Percentiles rank a stretch among this genome's conserved stretches.
phyloP scores from a whole-genome alignment of 1,140 invertebrate genomes.

The Trissolcus basalis region DNA sequence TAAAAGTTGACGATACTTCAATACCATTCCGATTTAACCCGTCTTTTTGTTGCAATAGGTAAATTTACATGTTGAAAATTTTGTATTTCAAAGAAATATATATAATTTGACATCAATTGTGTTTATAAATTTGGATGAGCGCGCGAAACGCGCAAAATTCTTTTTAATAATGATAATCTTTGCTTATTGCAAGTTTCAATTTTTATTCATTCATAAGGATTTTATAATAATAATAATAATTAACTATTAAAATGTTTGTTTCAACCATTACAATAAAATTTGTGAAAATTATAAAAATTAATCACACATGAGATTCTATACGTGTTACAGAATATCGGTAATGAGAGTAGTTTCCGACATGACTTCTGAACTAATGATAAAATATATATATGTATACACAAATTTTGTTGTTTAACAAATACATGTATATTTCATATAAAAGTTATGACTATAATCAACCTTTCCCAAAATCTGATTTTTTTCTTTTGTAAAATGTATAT shows the following conservation, averaged over 20 bases:
- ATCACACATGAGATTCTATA: background rate
- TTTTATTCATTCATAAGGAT: background rate
- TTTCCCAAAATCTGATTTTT: background rate
- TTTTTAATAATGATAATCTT: background rate
- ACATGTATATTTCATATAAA: conserved; percentile 2
- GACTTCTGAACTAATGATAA: too few species aligned
- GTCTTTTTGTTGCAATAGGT: too few species aligned
- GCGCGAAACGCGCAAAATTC: too few species aligned
- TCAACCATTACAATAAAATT: background rate
- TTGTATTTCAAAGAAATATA: too few species aligned
- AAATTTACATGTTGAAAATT: too few species aligned
- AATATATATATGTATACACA: too few species aligned
- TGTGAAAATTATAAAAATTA: background rate
- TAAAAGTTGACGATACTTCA: too few species aligned
- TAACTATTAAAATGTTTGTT: background rate
- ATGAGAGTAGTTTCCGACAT: background rate
- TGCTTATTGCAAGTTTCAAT: background rate
- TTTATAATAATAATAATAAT: too few species aligned
- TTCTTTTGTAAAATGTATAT: background rate
- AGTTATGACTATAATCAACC: background rate
- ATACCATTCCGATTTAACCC: too few species aligned
- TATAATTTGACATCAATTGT: too few species aligned
- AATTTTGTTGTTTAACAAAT: background rate
- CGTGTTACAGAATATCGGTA: background rate
- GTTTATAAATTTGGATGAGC: too few species aligned